Conservation (phyloP, 2,113 vertebrate genomes). For the Varanus salvator region DNA sequence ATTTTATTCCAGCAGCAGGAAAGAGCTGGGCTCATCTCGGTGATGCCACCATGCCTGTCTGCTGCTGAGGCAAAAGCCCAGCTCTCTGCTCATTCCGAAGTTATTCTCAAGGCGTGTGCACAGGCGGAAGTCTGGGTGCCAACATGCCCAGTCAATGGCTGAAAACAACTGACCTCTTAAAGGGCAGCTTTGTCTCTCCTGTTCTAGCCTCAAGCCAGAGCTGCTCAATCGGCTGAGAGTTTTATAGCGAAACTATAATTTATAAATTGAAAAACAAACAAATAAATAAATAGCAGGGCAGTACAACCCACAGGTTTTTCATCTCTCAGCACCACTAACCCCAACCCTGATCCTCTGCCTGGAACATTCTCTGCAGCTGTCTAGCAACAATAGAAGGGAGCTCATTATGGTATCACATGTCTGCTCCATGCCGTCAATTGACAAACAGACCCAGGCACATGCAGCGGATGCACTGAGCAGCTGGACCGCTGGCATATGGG, state of each 20-base stretch:
- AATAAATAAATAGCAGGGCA: too few relatives aligned
- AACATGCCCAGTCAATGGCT: background rate
- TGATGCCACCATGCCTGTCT: background rate
- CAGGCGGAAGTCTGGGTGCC: background rate
- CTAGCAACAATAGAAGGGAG: background rate
- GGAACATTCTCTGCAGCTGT: constrained; percentile 6
- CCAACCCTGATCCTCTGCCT: background rate
- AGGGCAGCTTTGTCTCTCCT: background rate
- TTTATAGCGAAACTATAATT: too few relatives aligned
- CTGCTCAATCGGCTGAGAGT: background rate
- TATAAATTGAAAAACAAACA: too few relatives aligned
- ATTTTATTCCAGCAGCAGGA: background rate
- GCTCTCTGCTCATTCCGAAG: background rate
- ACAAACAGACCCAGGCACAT: background rate
- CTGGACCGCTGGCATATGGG: background rate
- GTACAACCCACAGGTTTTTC: background rate
- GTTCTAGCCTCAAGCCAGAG: background rate
- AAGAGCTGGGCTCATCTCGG: background rate
- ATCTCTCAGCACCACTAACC: background rate
- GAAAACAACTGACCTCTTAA: background rate
- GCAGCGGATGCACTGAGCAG: background rate
- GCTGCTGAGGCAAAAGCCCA: background rate
- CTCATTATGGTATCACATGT: background rate
- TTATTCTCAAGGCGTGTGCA: background rate
- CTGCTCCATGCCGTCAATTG: background rate